Evolutionary conservation across 2,797 vertebrate genomes (phyloP), one percentile per base, ranked within the genome.

Genomic region (Malacoraja senta): DNA sequence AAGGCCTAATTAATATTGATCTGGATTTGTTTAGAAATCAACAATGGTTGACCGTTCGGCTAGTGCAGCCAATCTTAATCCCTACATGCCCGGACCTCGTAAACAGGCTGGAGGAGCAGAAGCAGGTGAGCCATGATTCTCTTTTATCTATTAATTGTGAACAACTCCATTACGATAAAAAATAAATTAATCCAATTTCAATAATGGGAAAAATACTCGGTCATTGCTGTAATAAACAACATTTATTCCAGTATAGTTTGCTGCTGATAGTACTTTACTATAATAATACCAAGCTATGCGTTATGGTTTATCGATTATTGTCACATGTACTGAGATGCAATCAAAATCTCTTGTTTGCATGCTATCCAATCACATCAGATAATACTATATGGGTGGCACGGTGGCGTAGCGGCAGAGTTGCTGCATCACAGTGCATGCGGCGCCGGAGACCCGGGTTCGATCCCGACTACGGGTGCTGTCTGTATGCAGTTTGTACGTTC

Each of bases 11-110:
- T 26, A 83, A 58, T 77, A 32, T 77, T 91, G 71, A 63, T 90
- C 93, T 81, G 17, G 19, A 68, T 93, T 68, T 44, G 26, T 91
- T 86, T 79, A 93, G 61, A 83, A 94, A 21, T 93, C 81, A 76
- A 38, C 93, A 93, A 4, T 91, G 88, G 68, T 19, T 72, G 93
- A 58, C 86, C 93, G 93, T 10, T 65, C 80, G 19, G 26, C 8
- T 58, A 93, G 81, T 86, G 44, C 29, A 3, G 0, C 32, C 21
- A 8, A 94, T 93, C 53, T 12, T 53, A 96, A 97, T 78, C 17
- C 95, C 0, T 96, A 97, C 94, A 95, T 94, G 93, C 93, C 88
- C 61, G 95, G 94, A 13, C 65, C 93, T 35, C 68, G 88, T 24
- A 81, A 44, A 76, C 21, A 8, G 38, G 1, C 10, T 72, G 71